Percentiles rank a stretch among this genome's conserved stretches.
These are phyloP conservation scores for Fundulus diaphanus DNA, from an alignment of 2,797 vertebrate species.

Conservation along the genomic window DNA sequence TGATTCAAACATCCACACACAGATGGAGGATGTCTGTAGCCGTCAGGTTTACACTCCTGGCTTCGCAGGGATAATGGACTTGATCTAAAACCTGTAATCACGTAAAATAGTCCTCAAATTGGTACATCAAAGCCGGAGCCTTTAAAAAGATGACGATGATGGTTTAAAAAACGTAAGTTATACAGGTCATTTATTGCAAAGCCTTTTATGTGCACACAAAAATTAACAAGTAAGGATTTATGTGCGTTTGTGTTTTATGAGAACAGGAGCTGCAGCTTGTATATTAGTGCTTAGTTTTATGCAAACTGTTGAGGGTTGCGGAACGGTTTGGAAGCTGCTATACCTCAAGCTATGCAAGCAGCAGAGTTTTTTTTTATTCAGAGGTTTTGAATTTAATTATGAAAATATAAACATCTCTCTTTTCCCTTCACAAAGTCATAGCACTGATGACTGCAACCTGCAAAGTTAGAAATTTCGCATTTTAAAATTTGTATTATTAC, in stretches of 20 bases:
- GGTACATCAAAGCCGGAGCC: constrained; percentile 54
- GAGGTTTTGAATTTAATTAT: constrained; percentile 22
- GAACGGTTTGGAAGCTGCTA: constrained; percentile 56
- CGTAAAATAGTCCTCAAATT: constrained; percentile 9
- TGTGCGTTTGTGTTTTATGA: constrained; percentile 41
- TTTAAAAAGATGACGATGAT: constrained; percentile 45
- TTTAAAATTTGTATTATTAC: constrained; percentile 74
- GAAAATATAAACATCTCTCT: constrained; percentile 34
- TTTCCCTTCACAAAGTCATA: constrained; percentile 61
- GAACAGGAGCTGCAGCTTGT: constrained; percentile 29
- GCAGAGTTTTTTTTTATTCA: constrained; percentile 45
- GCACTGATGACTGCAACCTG: constrained; percentile 73
- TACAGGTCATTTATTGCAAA: constrained; percentile 42
- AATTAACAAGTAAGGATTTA: constrained; percentile 27
- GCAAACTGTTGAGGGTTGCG: constrained; percentile 36
- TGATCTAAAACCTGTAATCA: constrained; percentile 33
- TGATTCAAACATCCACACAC: constrained; percentile 65
- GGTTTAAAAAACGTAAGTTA: constrained; percentile 42
- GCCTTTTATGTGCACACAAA: constrained; percentile 30
- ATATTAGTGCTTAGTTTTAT: constrained; percentile 33
- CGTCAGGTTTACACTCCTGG: constrained; percentile 75
- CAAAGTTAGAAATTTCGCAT: constrained; percentile 54
- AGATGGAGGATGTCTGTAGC: constrained; percentile 19
- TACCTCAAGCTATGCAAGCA: constrained; percentile 75
- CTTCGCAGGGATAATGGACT: constrained; percentile 48